A percentile compares a stretch with the other conserved stretches of the same genome.
These are phyloP conservation scores for Pelmatolapia mariae DNA, from an alignment of 2,113 vertebrate species.

Conservation along the genomic window DNA sequence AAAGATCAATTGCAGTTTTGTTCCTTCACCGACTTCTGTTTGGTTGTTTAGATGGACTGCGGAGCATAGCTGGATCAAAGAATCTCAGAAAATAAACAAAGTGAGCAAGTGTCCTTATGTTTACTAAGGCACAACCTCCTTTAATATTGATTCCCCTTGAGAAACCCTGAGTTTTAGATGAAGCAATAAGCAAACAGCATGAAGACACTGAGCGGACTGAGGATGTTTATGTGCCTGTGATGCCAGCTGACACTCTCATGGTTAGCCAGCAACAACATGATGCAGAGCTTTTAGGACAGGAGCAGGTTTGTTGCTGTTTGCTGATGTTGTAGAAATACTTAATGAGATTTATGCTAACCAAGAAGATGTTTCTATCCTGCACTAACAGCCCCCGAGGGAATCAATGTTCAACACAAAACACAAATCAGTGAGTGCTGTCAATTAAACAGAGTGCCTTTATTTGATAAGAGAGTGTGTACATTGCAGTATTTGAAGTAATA, in stretches of 20 bases:
- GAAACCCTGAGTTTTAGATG: neutral
- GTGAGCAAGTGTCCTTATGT: neutral
- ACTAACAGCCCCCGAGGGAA: slow-evolving; percentile 18
- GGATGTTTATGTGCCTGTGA: neutral
- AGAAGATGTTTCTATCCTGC: neutral
- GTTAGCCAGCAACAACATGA: neutral
- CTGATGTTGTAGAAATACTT: slow-evolving; percentile 31
- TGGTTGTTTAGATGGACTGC: neutral
- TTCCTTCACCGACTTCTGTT: neutral
- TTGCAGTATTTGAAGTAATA: neutral
- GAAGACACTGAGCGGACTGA: neutral
- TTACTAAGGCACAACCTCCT: neutral
- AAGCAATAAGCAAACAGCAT: neutral
- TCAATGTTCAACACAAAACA: slow-evolving; percentile 27
- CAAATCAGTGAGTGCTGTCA: slow-evolving; percentile 57
- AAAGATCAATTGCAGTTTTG: neutral
- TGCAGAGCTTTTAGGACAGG: neutral
- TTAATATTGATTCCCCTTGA: neutral
- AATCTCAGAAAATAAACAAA: neutral
- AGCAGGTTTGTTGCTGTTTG: slow-evolving; percentile 2
- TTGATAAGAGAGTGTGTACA: neutral
- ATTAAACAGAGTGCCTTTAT: slow-evolving; percentile 60
- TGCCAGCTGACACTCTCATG: neutral
- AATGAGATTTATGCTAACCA: slow-evolving; percentile 13
- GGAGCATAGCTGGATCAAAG: neutral